phyloP scores from a whole-genome alignment of 2,888 invertebrate species.

The Ethmia dodecea region DNA sequence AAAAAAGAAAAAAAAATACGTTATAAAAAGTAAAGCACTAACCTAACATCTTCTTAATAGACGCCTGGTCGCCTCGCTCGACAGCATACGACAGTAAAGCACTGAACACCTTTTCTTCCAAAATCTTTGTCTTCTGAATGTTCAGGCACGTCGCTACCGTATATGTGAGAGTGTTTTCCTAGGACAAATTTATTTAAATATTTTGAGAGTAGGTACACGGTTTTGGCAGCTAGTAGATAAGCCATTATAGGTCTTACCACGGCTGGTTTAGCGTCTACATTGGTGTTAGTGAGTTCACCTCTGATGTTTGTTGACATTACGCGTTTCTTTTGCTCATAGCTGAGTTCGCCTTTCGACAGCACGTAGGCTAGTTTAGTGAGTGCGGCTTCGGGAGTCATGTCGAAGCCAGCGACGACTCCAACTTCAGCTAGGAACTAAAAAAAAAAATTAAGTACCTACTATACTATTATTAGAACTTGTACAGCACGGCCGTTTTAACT shows the following conservation, averaged over 20 bases:
- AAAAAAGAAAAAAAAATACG: too few relatives aligned
- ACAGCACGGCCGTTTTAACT: too few relatives aligned
- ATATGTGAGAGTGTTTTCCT: conserved; percentile 75
- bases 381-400: conserved; percentile 97
- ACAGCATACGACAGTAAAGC: conserved; percentile 59
- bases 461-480: too few relatives aligned
- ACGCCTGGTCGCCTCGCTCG: conserved; percentile 45
- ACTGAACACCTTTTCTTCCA: conserved; percentile 53
- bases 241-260: too few relatives aligned
- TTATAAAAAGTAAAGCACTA: too few relatives aligned
- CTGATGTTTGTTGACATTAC: conserved; percentile 86
- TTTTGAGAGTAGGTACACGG: too few relatives aligned
- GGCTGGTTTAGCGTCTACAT: too few relatives aligned
- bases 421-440: conserved; percentile 76
- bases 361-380: conserved; percentile 94
- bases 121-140: conserved; percentile 65
- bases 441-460: too few relatives aligned
- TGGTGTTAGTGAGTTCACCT: conserved; percentile 85
- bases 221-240: too few relatives aligned
- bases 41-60: conserved; percentile 59
- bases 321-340: conserved; percentile 79
- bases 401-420: conserved; percentile 88
- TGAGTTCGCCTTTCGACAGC: conserved; percentile 85
- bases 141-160: conserved; percentile 74
- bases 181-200: too few relatives aligned